Conservation (phyloP, 2,113 vertebrate species). For the Glaucomys volans region DNA sequence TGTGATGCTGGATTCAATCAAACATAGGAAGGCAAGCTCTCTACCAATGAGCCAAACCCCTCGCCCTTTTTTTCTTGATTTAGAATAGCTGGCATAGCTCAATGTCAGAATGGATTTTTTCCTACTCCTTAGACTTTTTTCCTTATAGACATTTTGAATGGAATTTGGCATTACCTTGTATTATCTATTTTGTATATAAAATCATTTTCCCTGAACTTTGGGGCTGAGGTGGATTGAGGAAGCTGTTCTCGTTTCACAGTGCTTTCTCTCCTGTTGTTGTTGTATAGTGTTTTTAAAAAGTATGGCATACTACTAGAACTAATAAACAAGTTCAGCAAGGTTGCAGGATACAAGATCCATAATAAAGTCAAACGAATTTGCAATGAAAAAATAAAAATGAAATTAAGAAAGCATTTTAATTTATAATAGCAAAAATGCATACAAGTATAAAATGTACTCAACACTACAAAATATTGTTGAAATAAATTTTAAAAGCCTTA, state of each 20-base stretch:
- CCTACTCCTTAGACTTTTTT: not conserved
- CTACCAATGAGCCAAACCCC: not conserved
- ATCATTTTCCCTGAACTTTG: slow-evolving; percentile 16
- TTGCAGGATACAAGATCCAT: not conserved
- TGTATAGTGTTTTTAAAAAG: not conserved
- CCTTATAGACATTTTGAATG: not conserved
- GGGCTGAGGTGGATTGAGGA: not conserved
- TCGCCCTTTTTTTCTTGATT: too few relatives aligned
- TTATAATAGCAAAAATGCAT: not conserved
- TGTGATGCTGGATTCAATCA: not conserved
- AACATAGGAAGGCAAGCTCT: not conserved
- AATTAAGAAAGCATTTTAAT: slow-evolving; percentile 25
- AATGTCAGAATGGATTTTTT: not conserved
- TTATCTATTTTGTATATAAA: not conserved
- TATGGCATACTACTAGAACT: not conserved
- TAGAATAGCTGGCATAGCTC: not conserved
- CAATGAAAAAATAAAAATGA: not conserved
- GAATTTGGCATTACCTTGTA: not conserved
- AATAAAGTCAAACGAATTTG: not conserved
- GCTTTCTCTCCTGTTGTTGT: not conserved
- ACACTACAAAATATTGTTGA: slow-evolving; percentile 14
- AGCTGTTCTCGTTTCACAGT: not conserved
- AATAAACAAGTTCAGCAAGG: not conserved
- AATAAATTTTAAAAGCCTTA: not conserved
- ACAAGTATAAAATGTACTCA: not conserved